phyloP scores from a whole-genome alignment of 2,113 vertebrate species.

The Rhegmatorhina hoffmannsi region DNA sequence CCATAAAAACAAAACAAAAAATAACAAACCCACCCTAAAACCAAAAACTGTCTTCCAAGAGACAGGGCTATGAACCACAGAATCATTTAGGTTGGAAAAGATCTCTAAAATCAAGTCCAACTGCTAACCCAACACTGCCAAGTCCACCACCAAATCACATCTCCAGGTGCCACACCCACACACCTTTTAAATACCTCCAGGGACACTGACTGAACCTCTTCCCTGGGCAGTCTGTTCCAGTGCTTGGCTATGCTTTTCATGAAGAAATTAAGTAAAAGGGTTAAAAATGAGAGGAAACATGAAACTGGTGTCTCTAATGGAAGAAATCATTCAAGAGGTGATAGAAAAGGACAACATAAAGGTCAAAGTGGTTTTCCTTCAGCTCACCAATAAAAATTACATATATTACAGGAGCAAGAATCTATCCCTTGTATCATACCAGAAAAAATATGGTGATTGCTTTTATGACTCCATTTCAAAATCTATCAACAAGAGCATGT shows the following conservation, averaged over 20 bases:
- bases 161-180: not conserved
- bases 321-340: not conserved
- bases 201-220: not conserved
- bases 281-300: not conserved
- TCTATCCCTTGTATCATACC: not conserved
- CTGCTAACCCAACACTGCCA: not conserved
- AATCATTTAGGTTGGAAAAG: not conserved
- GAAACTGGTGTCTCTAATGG: not conserved
- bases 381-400: not conserved
- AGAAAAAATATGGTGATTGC: not conserved
- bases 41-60: not conserved
- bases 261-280: not conserved
- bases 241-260: not conserved
- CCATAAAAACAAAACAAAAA: not conserved
- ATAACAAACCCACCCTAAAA: not conserved
- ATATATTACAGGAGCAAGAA: not conserved
- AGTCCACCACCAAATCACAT: not conserved
- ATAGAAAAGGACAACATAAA: not conserved
- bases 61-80: not conserved
- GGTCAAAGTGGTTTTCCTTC: not conserved
- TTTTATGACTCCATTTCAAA: not conserved
- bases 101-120: not conserved
- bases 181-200: not conserved
- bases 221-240: not conserved
- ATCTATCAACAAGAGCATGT: not conserved